These are phyloP conservation scores for Acrocyrtus sp. DNA, from an alignment of 2,888 invertebrate species.

Conservation along the genomic window DNA sequence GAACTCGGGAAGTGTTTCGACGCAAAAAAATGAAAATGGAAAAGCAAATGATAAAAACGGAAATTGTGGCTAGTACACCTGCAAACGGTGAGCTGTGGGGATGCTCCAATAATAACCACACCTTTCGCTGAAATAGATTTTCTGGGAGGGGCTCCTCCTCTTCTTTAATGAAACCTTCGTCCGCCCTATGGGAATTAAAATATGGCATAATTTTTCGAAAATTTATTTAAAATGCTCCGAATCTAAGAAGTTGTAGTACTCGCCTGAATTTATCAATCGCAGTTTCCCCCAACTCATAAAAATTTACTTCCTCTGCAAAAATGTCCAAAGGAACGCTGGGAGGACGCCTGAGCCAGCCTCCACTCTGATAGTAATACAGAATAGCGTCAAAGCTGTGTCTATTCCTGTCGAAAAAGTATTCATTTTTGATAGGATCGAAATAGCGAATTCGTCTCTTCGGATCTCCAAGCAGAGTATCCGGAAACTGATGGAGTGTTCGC, in stretches of 20 bases:
- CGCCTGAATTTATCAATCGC: constrained; percentile 23
- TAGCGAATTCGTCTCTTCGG: constrained; percentile 93
- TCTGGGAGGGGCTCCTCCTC: constrained; percentile 23
- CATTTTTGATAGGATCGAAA: constrained; percentile 87
- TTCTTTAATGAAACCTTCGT: constrained; percentile 44
- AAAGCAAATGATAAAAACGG: constrained; percentile 47
- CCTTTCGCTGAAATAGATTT: constrained; percentile 42
- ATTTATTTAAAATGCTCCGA: too few relatives aligned
- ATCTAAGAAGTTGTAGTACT: too few relatives aligned
- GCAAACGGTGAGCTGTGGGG: constrained; percentile 48
- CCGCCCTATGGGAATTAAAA: not conserved
- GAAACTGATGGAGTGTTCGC: constrained; percentile 97
- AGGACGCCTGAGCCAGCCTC: constrained; percentile 19
- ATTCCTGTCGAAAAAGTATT: constrained; percentile 54
- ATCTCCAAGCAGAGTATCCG: constrained; percentile 97
- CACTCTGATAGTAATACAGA: constrained; percentile 4
- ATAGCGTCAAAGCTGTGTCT: constrained; percentile 46
- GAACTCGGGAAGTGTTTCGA: constrained; percentile 36
- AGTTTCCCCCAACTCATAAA: constrained; percentile 44
- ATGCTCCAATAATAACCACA: constrained; percentile 57
- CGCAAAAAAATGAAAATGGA: constrained; percentile 52
- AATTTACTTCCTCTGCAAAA: constrained; percentile 52
- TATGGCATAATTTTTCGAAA: not conserved
- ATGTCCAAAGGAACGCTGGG: constrained; percentile 36
- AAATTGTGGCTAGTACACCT: constrained; percentile 45